Percentiles rank a stretch among this genome's conserved stretches.
These are phyloP conservation scores for Turnix velox DNA, from an alignment of 2,113 vertebrate genomes.

Conservation along the genomic window DNA sequence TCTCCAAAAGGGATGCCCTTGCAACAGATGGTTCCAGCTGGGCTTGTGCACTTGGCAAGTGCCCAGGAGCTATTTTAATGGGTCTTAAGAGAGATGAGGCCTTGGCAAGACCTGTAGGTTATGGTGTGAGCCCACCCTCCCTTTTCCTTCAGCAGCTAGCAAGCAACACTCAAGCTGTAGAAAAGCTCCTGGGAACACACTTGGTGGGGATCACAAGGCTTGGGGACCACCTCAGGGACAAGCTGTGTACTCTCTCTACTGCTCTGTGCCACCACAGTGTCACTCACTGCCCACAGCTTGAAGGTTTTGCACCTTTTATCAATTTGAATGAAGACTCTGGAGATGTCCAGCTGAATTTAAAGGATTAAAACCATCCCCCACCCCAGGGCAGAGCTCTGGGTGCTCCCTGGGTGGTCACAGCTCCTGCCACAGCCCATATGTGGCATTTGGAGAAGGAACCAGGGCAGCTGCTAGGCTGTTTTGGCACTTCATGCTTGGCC, in stretches of 20 bases:
- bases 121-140: not conserved
- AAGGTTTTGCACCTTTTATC: not conserved
- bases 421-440: not conserved
- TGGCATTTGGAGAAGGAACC: not conserved
- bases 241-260: not conserved
- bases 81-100: not conserved
- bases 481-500: not conserved
- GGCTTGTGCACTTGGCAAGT: not conserved
- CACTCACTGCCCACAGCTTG: accelerated
- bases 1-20: slow-evolving; percentile 14
- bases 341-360: not conserved
- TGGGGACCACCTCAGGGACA: not conserved
- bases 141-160: not conserved
- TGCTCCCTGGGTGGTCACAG: not conserved
- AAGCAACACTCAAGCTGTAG: accelerated
- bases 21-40: slow-evolving; percentile 3
- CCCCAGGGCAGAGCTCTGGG: not conserved
- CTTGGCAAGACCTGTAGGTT: not conserved
- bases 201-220: not conserved
- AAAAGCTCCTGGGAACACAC: accelerated
- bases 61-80: slow-evolving; percentile 29
- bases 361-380: not conserved
- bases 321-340: not conserved
- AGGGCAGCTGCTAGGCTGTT: not conserved
- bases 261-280: accelerated